phyloP scores from a whole-genome alignment of 2,113 vertebrate species.

The Chiloscyllium plagiosum region DNA sequence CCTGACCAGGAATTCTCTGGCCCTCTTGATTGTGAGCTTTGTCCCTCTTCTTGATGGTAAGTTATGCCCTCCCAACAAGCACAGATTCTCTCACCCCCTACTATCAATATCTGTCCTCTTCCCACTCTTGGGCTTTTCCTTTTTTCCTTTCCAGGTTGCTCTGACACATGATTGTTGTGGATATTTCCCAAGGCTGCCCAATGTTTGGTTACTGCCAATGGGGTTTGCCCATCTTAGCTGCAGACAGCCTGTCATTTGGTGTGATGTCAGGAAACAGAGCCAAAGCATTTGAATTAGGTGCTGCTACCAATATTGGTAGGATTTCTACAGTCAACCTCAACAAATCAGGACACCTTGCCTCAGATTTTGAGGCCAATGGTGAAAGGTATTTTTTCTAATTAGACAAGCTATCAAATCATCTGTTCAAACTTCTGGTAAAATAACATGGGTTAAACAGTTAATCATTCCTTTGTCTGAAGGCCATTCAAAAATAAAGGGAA shows the following conservation, averaged over 20 bases:
- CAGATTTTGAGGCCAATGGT: neutral
- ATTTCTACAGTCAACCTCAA: neutral
- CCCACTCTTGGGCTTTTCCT: too few species aligned
- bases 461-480: neutral
- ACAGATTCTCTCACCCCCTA: too few species aligned
- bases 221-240: neutral
- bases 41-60: neutral
- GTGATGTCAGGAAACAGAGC: neutral
- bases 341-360: neutral
- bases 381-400: neutral
- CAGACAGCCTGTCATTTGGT: neutral
- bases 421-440: neutral
- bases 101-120: neutral
- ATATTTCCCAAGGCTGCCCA: too few species aligned
- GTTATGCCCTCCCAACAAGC: neutral
- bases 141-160: neutral
- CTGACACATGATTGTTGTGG: neutral
- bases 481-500: neutral
- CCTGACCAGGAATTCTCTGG: neutral
- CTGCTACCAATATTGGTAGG: neutral
- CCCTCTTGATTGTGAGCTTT: too few species aligned
- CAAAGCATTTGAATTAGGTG: neutral
- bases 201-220: too few species aligned
- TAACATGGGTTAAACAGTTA: neutral
- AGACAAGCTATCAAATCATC: neutral